Percentiles rank a stretch among this genome's conserved stretches.
phyloP scores from a whole-genome alignment of 1,140 invertebrate genomes.

The Zaprionus inermis region DNA sequence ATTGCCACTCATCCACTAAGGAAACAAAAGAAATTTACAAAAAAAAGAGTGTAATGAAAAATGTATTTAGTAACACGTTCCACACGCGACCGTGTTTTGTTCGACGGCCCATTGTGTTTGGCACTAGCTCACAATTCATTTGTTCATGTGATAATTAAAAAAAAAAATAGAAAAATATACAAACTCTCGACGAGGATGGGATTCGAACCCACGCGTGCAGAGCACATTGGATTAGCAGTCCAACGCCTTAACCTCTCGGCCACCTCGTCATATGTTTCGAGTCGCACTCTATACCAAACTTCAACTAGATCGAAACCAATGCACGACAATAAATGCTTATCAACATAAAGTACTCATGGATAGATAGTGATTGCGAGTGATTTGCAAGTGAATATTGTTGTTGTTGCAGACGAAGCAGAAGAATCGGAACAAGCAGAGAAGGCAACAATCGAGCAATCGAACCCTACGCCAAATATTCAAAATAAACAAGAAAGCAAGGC shows the following conservation, averaged over 20 bases:
- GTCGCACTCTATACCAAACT: slow-evolving; percentile 2
- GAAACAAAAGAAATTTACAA: not conserved
- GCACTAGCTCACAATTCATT: not conserved
- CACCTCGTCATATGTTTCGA: slow-evolving; percentile 13
- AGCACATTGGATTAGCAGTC: slow-evolving; percentile 91
- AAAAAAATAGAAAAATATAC: slow-evolving; percentile 1
- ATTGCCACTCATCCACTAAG: not conserved
- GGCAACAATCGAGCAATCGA: too few species aligned
- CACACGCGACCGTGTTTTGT: slow-evolving; percentile 11
- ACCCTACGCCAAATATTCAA: too few species aligned
- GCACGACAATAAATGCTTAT: slow-evolving; percentile 5
- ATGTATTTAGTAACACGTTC: not conserved
- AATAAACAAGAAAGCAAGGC: too few species aligned
- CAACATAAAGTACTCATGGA: not conserved
- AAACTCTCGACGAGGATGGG: slow-evolving; percentile 90
- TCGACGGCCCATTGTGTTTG: slow-evolving; percentile 21
- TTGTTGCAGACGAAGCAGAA: slow-evolving; percentile 3
- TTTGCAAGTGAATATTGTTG: slow-evolving; percentile 6
- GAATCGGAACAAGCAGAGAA: not conserved
- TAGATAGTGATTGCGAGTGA: slow-evolving; percentile 7
- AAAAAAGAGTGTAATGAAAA: not conserved
- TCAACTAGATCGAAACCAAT: slow-evolving; percentile 7
- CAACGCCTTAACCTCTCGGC: slow-evolving; percentile 95
- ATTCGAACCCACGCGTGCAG: slow-evolving; percentile 94
- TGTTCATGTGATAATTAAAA: not conserved